Percentiles rank a stretch among this genome's conserved stretches.
These are phyloP conservation scores for Trissolcus japonicus DNA, from an alignment of 2,888 invertebrate genomes.

Conservation along the genomic window DNA sequence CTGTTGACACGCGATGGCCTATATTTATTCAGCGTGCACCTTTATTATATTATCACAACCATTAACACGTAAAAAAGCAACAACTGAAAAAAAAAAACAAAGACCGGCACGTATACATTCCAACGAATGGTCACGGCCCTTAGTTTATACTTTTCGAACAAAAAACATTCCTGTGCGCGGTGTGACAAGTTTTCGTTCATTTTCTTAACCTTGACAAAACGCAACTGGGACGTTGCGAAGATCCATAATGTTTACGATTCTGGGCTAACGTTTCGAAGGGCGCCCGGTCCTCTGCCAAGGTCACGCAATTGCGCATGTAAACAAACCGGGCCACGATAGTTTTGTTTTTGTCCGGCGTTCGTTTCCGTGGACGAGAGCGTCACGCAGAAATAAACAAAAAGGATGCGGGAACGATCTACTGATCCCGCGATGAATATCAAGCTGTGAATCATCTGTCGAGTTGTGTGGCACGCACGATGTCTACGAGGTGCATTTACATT, in stretches of 20 bases:
- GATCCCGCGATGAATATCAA: slow-evolving; percentile 13
- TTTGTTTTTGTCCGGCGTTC: not conserved
- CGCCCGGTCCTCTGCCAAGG: slow-evolving; percentile 13
- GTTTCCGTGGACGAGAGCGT: not conserved
- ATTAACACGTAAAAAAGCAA: not conserved
- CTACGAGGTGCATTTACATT: slow-evolving; percentile 32
- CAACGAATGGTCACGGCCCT: not conserved
- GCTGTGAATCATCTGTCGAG: slow-evolving; percentile 46
- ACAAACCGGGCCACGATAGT: slow-evolving; percentile 10
- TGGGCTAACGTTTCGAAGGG: not conserved
- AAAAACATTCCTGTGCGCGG: not conserved
- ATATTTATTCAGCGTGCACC: slow-evolving; percentile 19
- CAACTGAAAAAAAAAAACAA: not conserved
- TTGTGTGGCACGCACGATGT: slow-evolving; percentile 26
- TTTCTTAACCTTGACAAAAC: slow-evolving; percentile 14
- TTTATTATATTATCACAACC: slow-evolving; percentile 2
- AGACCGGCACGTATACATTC: slow-evolving; percentile 5
- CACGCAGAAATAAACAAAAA: not conserved
- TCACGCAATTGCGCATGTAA: slow-evolving; percentile 13
- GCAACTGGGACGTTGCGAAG: slow-evolving; percentile 3
- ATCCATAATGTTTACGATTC: slow-evolving; percentile 20
- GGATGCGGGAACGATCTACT: not conserved
- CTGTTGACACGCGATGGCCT: slow-evolving; percentile 26
- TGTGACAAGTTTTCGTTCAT: no score
- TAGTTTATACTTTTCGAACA: not conserved